Base-by-base conservation (phyloP, 2,888 invertebrate species). In the Folsomia candida region DNA sequence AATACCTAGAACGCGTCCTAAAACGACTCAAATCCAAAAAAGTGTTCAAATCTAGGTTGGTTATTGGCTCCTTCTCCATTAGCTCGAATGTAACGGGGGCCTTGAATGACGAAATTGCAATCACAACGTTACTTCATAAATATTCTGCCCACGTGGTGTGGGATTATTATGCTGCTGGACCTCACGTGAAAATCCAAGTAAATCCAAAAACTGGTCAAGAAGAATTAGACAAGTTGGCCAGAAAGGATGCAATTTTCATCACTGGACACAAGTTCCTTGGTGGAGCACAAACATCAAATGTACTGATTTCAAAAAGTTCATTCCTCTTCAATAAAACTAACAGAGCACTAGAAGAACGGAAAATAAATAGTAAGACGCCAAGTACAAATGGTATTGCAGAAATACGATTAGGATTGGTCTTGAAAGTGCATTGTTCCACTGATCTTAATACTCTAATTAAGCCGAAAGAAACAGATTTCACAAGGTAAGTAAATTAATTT, bases 11-110 rank as follows among this genome's bases (percentile, higher is more conserved):
- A 25, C n/a, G 58, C 0, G 29, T 51, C 3, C 29, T 78, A 9
- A 69, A 69, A 24, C 59, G 60, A 26, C 2, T 68, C 6, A 37
- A 37, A 37, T 14, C 29, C 2, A 67, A 63, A 51, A 47, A 25
- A 24, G 47, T 79, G 29, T 78, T 79, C 18, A 70, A 72, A 22
- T 88, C 88, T n/a, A 85, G 88, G 71, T 87, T 87, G 80, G 84
- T 94, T 83, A 89, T 94, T 65, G 94, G 94, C 0, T 91, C 91
- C 83, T 94, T 95, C 83, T 89, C 90, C 26, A 92, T 92, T 0
- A 92, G 92, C 1, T 93, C 93, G 25, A 93, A 92, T 81, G 87
- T 94, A n/a, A 93, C 94, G 0, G 95, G 95, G 9, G 89, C 92
- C 18, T 81, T 94, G 47, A 37, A 37, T 37, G 93, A 94, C 83